Evolutionary conservation across 2,888 invertebrate genomes (phyloP), one percentile per base, ranked within the genome.

Genomic region (Orthosia gothica): DNA sequence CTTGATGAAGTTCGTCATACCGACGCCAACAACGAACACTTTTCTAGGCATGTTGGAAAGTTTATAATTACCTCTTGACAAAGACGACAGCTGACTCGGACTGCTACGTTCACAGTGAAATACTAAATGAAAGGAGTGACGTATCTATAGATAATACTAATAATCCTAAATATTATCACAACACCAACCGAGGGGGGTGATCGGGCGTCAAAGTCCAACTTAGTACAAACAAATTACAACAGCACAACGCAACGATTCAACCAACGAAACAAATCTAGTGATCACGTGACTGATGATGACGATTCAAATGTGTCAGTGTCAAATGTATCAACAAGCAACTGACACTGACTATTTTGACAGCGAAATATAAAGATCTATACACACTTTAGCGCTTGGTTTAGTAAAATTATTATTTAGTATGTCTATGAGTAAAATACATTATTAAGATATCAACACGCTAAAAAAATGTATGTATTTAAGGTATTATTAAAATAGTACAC

Each of bases 1-100:
- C 94, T 99, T 99, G 91, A 99, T 98, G 95, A 99, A 99, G 97
- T 99, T 99, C 81, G 99, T 99, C 99, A 99, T 99, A 82, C 99
- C 99, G 86, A 99, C 99, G 83, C 99, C 99, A 89, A 99, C 97
- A 70, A 99, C 99, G 94, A 97, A 99, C 69, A 99, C 99, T 94
- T 97, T 97, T 92, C 92, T 95, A 94, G 93, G 90, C 96, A 96
- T 96, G 94, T 91, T 94, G 88, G 81, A 89, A 89, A 88, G 87
- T 80, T 89, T 85, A 94, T 94, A 95, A 90, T 95, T 95, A 95
- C 95, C 95, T 95, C 94, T 91, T 89, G 90, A 89, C 83, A 88
- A 87, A 89, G 91, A 89, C 89, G 91, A 88, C 88, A 89, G 89
- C 89, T 89, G 87, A 90, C 90, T 88, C 91, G 89, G 86, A 91